A percentile compares a stretch with the other conserved stretches of the same genome.
Evolutionary conservation across 2,797 vertebrate species (phyloP).

Genomic region (Uromys caudimaculatus): DNA sequence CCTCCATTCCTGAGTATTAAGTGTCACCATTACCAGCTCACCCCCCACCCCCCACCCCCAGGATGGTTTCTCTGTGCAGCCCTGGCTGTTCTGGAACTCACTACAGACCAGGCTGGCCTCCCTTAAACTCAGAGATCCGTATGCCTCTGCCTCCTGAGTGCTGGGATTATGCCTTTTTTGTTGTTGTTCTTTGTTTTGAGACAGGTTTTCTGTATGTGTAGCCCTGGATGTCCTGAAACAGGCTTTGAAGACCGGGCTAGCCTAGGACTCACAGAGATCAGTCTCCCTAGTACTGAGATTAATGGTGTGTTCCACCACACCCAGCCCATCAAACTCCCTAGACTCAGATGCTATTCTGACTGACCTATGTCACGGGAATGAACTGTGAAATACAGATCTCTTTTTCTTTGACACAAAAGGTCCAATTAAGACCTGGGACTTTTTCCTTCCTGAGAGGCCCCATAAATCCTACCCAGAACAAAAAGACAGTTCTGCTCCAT

Average conservation of each 20-base stretch:
- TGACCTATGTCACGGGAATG: background rate
- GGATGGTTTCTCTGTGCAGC: background rate
- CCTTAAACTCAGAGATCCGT: background rate
- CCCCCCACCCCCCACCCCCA: too few species aligned
- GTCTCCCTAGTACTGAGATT: background rate
- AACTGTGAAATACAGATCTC: background rate
- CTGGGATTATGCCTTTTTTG: background rate
- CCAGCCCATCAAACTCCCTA: background rate
- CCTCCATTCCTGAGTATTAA: background rate
- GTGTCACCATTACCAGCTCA: background rate
- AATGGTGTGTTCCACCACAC: background rate
- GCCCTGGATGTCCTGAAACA: background rate
- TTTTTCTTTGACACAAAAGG: background rate
- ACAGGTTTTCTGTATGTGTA: background rate
- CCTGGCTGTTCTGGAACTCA: background rate
- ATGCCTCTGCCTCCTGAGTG: background rate
- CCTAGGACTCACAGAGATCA: background rate
- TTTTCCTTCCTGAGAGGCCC: background rate
- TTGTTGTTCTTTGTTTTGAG: background rate
- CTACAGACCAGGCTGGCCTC: background rate
- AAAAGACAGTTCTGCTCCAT: background rate
- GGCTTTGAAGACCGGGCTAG: background rate
- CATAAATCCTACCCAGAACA: background rate
- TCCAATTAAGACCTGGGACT: background rate
- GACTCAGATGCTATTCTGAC: background rate